These are phyloP conservation scores for Galagoides demidoff DNA, from an alignment of 2,797 vertebrate genomes.

Conservation along the genomic window DNA sequence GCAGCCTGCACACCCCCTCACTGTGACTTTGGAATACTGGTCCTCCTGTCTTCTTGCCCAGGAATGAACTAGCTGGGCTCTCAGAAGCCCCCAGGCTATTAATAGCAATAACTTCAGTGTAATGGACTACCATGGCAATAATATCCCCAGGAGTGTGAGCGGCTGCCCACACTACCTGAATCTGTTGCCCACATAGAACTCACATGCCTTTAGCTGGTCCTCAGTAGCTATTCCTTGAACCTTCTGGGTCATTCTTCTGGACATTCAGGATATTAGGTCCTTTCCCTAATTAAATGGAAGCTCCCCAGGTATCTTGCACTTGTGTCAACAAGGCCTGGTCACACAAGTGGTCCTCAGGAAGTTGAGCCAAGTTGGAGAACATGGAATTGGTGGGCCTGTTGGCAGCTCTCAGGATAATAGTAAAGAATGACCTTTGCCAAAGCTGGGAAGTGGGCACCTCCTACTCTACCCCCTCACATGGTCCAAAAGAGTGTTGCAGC, in stretches of 20 bases:
- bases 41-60: not conserved
- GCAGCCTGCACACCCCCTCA: fast-evolving
- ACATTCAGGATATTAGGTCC: fast-evolving
- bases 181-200: not conserved
- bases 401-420: fast-evolving
- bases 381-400: fast-evolving
- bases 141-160: fast-evolving
- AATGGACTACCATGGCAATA: too few relatives aligned
- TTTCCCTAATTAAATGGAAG: not conserved
- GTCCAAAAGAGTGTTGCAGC: not conserved
- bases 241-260: not conserved
- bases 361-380: not conserved
- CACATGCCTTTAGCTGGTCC: not conserved
- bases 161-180: not conserved
- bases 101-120: too few relatives aligned
- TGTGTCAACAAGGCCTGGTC: fast-evolving
- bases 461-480: fast-evolving
- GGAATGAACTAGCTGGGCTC: too few relatives aligned
- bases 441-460: fast-evolving
- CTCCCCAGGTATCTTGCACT: not conserved
- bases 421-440: not conserved
- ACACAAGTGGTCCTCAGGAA: fast-evolving
- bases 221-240: not conserved
- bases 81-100: not conserved
- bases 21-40: fast-evolving